Conservation (phyloP, 2,888 invertebrate species). For the Furcula furcula region DNA sequence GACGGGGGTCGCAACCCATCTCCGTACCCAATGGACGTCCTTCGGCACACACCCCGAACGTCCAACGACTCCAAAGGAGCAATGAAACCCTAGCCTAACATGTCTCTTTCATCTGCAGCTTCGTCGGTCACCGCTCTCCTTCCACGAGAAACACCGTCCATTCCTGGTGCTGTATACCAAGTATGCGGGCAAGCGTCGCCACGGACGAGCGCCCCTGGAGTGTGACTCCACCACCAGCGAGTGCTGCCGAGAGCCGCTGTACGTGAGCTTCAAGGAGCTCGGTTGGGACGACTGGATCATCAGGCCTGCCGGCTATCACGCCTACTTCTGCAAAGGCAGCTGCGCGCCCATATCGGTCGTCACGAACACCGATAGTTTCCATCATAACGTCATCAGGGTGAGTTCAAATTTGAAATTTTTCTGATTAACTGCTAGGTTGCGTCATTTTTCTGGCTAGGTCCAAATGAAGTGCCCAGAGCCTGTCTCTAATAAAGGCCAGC, state of each 20-base stretch:
- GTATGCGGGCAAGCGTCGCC: constrained; percentile 84
- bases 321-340: constrained; percentile 92
- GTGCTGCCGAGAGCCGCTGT: constrained; percentile 91
- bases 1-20: no score
- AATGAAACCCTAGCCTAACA: no score
- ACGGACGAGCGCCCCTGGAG: constrained; percentile 84
- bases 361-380: constrained; percentile 80
- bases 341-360: constrained; percentile 88
- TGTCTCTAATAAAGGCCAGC: no score
- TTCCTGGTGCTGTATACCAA: constrained; percentile 91
- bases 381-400: constrained; percentile 89
- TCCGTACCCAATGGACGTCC: no score
- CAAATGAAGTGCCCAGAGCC: no score
- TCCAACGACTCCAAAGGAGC: no score
- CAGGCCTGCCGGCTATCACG: constrained; percentile 90
- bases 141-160: constrained; percentile 86
- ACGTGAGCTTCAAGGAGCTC: constrained; percentile 91
- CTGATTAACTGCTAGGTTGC: no score
- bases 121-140: constrained; percentile 85
- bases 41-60: no score
- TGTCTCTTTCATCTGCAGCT: constrained; percentile 68
- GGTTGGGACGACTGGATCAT: constrained; percentile 96
- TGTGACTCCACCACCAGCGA: constrained; percentile 85
- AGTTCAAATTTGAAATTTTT: no score
- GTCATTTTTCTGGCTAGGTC: no score